A percentile compares a stretch with the other conserved stretches of the same genome.
Evolutionary conservation across 1,140 invertebrate species (phyloP).

Genomic region (Drosophila busckii): DNA sequence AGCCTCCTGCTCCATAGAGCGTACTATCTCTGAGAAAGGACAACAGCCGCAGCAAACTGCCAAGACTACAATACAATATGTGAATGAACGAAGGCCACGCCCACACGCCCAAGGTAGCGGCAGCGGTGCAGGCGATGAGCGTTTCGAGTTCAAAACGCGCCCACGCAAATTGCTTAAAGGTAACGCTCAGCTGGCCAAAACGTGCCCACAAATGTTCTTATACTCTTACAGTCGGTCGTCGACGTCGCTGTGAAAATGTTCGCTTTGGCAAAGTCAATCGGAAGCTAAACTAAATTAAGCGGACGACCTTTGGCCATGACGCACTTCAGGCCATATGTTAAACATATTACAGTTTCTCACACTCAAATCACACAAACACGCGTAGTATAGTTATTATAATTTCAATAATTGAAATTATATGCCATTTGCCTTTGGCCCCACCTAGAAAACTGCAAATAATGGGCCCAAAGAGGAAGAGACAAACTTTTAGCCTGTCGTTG

Average conservation of each 20-base stretch:
- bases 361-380: slow-evolving; percentile 9
- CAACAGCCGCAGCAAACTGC: slow-evolving; percentile 57
- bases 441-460: too few species aligned
- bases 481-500: slow-evolving; percentile 8
- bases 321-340: slow-evolving; percentile 51
- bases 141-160: slow-evolving; percentile 72
- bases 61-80: slow-evolving; percentile 79
- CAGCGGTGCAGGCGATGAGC: slow-evolving; percentile 48
- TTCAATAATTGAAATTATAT: slow-evolving; percentile 52
- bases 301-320: slow-evolving; percentile 29
- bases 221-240: slow-evolving; percentile 36
- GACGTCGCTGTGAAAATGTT: slow-evolving; percentile 55
- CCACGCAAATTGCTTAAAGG: slow-evolving; percentile 77
- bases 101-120: slow-evolving; percentile 36
- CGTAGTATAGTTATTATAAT: slow-evolving; percentile 31
- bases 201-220: slow-evolving; percentile 2
- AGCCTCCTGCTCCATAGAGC: slow-evolving; percentile 72
- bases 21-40: slow-evolving; percentile 68
- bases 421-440: neutral
- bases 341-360: slow-evolving; percentile 13
- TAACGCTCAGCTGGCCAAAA: slow-evolving; percentile 14
- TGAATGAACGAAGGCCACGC: slow-evolving; percentile 82
- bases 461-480: too few species aligned
- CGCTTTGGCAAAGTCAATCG: slow-evolving; percentile 1
- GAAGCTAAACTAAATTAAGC: neutral